phyloP scores from a whole-genome alignment of 2,113 vertebrate species.

The Laticauda laticaudata region DNA sequence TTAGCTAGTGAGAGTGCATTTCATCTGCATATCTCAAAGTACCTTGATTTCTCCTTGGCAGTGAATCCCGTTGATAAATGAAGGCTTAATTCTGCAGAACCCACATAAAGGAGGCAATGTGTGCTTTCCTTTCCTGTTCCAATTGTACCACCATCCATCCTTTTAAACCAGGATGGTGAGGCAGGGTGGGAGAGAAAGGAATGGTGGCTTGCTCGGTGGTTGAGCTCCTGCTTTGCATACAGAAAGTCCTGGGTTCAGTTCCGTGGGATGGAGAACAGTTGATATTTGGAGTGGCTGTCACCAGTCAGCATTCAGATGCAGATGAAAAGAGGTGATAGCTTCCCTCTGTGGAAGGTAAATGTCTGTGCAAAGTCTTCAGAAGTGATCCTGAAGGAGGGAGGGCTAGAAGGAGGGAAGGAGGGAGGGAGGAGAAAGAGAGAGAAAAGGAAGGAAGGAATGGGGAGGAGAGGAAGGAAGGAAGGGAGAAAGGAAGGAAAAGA shows the following conservation, averaged over 20 bases:
- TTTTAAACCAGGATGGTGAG: not conserved
- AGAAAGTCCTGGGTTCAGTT: not conserved
- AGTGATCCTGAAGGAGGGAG: constrained; percentile 49
- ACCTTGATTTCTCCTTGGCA: not conserved
- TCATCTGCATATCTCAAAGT: not conserved
- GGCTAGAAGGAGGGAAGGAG: not conserved
- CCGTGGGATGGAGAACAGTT: not conserved
- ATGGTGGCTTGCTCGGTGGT: not conserved
- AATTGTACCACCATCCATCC: no score
- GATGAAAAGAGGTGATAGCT: not conserved
- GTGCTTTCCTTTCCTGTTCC: not conserved
- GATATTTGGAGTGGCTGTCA: not conserved
- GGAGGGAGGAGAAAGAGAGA: not conserved
- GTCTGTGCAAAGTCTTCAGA: fast-evolving
- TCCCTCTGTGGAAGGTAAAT: not conserved
- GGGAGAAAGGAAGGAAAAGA: not conserved
- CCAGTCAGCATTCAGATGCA: not conserved
- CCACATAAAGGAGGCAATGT: fast-evolving
- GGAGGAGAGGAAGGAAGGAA: not conserved
- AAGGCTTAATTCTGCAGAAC: not conserved
- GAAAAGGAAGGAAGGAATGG: not conserved
- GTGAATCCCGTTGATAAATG: not conserved
- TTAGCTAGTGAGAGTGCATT: fast-evolving
- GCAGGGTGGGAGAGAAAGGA: not conserved
- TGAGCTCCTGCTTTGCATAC: not conserved